Percentiles rank a stretch among this genome's conserved stretches.
These are phyloP conservation scores for Phrynosoma blainvillii DNA, from an alignment of 2,113 vertebrate species.

Conservation along the genomic window DNA sequence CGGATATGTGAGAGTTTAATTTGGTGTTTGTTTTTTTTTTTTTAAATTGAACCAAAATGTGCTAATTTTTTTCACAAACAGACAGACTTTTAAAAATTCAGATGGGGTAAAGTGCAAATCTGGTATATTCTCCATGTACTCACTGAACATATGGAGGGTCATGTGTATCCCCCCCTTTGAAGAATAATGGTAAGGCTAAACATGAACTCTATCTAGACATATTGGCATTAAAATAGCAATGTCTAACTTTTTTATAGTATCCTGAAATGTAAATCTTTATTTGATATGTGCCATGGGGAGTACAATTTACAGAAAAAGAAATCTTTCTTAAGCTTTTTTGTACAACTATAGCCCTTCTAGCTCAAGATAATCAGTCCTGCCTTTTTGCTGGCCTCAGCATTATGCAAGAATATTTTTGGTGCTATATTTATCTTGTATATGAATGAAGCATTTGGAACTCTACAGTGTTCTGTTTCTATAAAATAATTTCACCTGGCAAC, in stretches of 20 bases:
- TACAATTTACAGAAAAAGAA: background rate
- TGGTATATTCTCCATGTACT: background rate
- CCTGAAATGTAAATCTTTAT: background rate
- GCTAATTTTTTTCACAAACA: too few relatives aligned
- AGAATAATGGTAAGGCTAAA: background rate
- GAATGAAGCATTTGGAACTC: background rate
- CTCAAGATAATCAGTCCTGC: background rate
- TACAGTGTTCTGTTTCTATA: background rate
- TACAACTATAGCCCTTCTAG: background rate
- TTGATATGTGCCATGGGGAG: background rate
- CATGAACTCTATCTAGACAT: background rate
- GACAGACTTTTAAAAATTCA: too few relatives aligned
- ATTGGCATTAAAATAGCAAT: background rate
- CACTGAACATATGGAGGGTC: too few relatives aligned
- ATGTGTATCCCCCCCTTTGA: too few relatives aligned
- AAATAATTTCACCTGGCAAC: background rate
- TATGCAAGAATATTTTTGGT: background rate
- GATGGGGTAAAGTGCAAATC: too few relatives aligned
- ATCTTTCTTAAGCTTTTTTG: background rate
- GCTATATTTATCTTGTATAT: background rate
- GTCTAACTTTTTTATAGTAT: fast-evolving
- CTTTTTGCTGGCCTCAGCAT: background rate
- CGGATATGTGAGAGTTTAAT: too few relatives aligned
- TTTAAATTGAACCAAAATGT: too few relatives aligned
- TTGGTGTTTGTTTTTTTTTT: too few relatives aligned